A percentile compares a stretch with the other conserved stretches of the same genome.
These are phyloP conservation scores for Phlogophora meticulosa DNA, from an alignment of 2,888 invertebrate species.

Conservation along the genomic window DNA sequence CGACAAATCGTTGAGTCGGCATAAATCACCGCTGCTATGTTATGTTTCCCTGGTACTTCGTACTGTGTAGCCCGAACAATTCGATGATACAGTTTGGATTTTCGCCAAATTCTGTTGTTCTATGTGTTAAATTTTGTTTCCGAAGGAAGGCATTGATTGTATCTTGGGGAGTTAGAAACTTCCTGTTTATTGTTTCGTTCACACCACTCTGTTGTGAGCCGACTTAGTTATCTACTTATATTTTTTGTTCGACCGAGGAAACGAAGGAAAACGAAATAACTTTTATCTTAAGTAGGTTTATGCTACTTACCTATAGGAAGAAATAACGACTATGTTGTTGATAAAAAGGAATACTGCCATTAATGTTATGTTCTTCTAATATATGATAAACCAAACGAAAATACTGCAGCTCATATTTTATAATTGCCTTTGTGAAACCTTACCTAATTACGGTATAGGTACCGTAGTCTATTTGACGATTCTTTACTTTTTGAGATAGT, in stretches of 20 bases:
- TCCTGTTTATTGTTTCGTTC: constrained; percentile 63
- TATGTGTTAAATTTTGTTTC: constrained; percentile 62
- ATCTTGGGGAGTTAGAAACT: constrained; percentile 45
- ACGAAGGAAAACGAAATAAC: constrained; percentile 22
- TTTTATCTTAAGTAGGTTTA: constrained; percentile 40
- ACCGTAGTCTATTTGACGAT: no score
- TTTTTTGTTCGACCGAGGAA: constrained; percentile 34
- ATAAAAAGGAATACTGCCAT: neutral
- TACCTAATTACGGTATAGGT: no score
- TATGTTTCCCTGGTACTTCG: constrained; percentile 45
- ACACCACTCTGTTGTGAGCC: constrained; percentile 20
- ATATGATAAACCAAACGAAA: neutral
- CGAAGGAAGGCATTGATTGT: constrained; percentile 55
- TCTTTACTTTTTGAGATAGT: no score
- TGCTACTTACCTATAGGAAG: neutral
- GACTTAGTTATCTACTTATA: constrained; percentile 27
- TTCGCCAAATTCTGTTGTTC: constrained; percentile 61
- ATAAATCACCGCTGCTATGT: constrained; percentile 54
- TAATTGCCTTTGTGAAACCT: no score
- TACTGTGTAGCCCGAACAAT: constrained; percentile 45
- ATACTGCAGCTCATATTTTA: no score
- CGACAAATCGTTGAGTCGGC: constrained; percentile 58
- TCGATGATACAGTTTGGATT: constrained; percentile 63
- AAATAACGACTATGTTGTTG: neutral
- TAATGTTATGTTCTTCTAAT: neutral